Base-by-base conservation (phyloP, 2,888 invertebrate genomes). In the Folsomia candida region DNA sequence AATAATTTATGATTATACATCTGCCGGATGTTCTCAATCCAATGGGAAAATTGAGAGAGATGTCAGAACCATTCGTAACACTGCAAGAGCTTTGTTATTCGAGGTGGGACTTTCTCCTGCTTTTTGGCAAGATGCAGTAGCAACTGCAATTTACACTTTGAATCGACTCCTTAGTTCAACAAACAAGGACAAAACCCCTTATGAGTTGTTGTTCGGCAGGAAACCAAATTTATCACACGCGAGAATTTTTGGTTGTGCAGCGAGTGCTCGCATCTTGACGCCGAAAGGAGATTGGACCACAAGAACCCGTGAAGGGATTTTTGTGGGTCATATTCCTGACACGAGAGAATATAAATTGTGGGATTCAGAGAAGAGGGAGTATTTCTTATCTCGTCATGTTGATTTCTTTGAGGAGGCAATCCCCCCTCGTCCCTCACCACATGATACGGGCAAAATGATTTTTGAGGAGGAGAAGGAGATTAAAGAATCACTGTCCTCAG, bases 81-180 rank as follows among this genome's bases (percentile, higher is more conserved):
- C 65, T 14, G 81, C 82, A 9, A 72, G 81, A 59, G 70, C 81
- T 3, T 81, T 82, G 81, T 27, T 83, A n/a, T 72, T 75, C 20
- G 71, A 78, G 18, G 76, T 77, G 27, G 70, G 79, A 29, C 29
- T 82, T 26, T 80, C 80, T 0, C 68, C 75, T 27, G 28, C 69
- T 18, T 74, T 82, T 54, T 83, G 82, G 82, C 81, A 81, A 11
- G 82, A 84, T 74, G 83, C 82, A 20, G 81, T 81, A 2, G 78
- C 78, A 28, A 81, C 81, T 22, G 81, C 82, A 11, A 80, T 79
- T 3, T 82, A 82, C 69, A 22, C 82, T 4, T 67, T 81, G 11
- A 83, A 83, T 68, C 67, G 81, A 66, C 79, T 67, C 1, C 28
- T 77, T 4, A 70, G 26, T 37, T 62, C 64, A 3, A 68, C 28